Evolutionary conservation across 1,140 invertebrate genomes (phyloP), one percentile per base, ranked within the genome.

Genomic region (Caenorhabditis tropicalis): DNA sequence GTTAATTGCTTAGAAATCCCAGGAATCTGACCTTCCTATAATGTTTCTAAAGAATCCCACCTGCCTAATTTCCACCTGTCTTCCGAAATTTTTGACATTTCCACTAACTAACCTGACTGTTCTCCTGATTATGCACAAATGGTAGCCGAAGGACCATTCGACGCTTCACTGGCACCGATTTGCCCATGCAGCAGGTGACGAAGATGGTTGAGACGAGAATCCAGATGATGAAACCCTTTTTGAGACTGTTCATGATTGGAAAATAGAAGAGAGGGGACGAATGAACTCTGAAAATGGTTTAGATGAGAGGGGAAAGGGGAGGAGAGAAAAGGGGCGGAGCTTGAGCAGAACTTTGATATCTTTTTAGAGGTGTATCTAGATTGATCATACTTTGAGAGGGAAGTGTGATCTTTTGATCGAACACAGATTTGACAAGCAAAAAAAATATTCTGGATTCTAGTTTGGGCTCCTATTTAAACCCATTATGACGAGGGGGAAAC

Each of bases 161-260:
- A 74, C 65, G 65, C 36, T 74, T 74, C 15, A 74, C 65, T 0
- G 65, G 65, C 19, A 74, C n/a, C 36, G 65, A 43, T 24, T 74
- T 74, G 36, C 36, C 65, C 16, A 19, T 16, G n/a, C 65, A 43
- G n/a, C 65, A 74, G 15, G 36, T 74, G 36, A 74, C n/a, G n/a
- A 74, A 19, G 36, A 74, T 43, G 19, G 36, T 74, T 33, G 36
- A 43, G 0, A 74, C 19, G 19, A 74, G 36, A 15, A 74, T 74
- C 65, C 65, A 74, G 6, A 74, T 24, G 65, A 74, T 74, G 65
- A 74, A 43, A 74, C 65, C 65, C 65, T 74, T 74, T n/a, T 74
- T 74, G 65, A 74, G 65, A 46, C 65, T 74, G 65, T 43, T 74
- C 65, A 74, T 74, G 36, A 3, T 65, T 65, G 7, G 10, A n/a